Conservation (phyloP, 1,140 invertebrate genomes). For the Drusus annulatus region DNA sequence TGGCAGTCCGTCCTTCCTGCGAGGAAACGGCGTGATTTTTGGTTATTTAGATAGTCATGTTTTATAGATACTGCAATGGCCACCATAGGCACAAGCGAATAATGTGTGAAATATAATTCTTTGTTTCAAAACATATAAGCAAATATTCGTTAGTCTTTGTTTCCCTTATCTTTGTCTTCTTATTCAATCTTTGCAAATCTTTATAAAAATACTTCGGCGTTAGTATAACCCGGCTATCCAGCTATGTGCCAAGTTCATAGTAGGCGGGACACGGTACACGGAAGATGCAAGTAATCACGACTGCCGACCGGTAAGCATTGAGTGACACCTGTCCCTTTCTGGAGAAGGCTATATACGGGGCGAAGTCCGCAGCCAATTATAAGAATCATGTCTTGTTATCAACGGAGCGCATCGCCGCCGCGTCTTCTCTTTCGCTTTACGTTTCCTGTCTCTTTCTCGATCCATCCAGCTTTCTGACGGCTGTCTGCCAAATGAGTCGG, state of each 20-base stretch:
- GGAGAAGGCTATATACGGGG: constrained; percentile 14
- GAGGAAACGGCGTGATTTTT: too few relatives aligned
- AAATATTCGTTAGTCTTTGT: too few relatives aligned
- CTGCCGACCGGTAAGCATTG: neutral
- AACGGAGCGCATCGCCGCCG: constrained; percentile 25
- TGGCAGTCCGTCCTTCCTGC: too few relatives aligned
- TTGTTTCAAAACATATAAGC: too few relatives aligned
- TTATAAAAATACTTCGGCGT: neutral
- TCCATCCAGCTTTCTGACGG: neutral
- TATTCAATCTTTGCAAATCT: too few relatives aligned
- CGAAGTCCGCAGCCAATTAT: constrained; percentile 31
- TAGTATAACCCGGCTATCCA: neutral
- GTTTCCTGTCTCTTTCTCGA: neutral
- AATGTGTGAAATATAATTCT: too few relatives aligned
- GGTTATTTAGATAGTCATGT: too few relatives aligned
- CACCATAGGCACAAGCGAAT: too few relatives aligned
- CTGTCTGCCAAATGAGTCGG: neutral
- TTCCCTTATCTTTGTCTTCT: too few relatives aligned
- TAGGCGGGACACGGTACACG: too few relatives aligned
- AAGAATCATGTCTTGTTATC: constrained; percentile 41
- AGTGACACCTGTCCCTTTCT: constrained; percentile 31
- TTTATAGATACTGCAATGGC: too few relatives aligned
- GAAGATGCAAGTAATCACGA: neutral
- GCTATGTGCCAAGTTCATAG: too few relatives aligned
- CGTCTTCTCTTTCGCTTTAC: neutral